Percentiles rank a stretch among this genome's conserved stretches.
These are phyloP conservation scores for Sarcophaga caerulescens DNA, from an alignment of 2,888 invertebrate species.

Conservation along the genomic window DNA sequence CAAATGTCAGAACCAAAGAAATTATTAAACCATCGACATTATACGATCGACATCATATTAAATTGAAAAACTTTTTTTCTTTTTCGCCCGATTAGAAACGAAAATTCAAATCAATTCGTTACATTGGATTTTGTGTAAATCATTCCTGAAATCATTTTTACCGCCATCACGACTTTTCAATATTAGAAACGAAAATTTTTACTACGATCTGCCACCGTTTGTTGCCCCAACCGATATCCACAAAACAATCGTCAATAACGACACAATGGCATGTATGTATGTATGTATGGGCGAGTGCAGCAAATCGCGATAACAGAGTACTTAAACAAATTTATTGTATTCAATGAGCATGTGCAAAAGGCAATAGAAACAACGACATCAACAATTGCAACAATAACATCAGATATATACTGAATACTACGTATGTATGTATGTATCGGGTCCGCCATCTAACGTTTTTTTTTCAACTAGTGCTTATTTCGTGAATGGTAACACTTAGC, in stretches of 20 bases:
- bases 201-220: constrained; percentile 61
- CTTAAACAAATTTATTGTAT: constrained; percentile 64
- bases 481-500: too few relatives aligned
- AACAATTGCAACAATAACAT: constrained; percentile 9
- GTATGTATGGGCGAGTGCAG: background rate
- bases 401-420: constrained; percentile 3
- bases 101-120: background rate
- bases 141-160: constrained; percentile 19
- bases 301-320: constrained; percentile 50
- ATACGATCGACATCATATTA: background rate
- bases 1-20: too few relatives aligned
- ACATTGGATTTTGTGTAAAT: constrained; percentile 32
- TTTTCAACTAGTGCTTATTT: too few relatives aligned
- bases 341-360: constrained; percentile 54
- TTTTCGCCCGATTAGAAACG: background rate
- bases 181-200: constrained; percentile 29
- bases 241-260: background rate
- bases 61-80: background rate
- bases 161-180: constrained; percentile 54
- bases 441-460: too few relatives aligned
- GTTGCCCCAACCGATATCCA: background rate
- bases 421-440: background rate
- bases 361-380: background rate
- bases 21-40: too few relatives aligned
- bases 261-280: too few relatives aligned